Evolutionary conservation across 2,113 vertebrate genomes (phyloP).

Genomic region (Ariopsis seemanni): DNA sequence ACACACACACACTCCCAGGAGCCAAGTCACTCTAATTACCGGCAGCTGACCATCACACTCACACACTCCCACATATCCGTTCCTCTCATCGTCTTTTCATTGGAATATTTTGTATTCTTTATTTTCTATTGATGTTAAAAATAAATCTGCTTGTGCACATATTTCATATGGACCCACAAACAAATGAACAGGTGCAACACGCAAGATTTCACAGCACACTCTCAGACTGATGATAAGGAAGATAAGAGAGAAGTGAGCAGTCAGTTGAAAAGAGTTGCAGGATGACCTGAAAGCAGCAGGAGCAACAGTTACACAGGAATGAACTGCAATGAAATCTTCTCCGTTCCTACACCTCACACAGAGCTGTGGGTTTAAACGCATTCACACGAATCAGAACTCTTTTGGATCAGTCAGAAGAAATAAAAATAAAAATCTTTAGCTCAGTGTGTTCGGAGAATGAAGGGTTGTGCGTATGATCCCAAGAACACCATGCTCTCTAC

Average conservation of each 20-base stretch:
- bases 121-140: no score
- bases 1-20: constrained; percentile 40
- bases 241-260: no score
- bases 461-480: no score
- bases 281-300: no score
- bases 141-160: neutral
- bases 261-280: no score
- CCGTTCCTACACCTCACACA: neutral
- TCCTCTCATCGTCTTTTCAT: neutral
- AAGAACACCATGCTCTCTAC: no score
- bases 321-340: neutral
- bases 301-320: neutral
- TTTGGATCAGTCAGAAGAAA: neutral
- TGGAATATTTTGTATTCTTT: neutral
- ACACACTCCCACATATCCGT: neutral
- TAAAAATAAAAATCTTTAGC: neutral
- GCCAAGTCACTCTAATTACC: constrained; percentile 3
- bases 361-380: neutral
- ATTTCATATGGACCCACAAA: neutral
- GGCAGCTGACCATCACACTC: constrained; percentile 28
- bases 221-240: neutral
- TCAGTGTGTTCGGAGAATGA: no score
- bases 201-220: no score
- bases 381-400: neutral
- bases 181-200: neutral